These are phyloP conservation scores for Umimayanthus kanabou DNA, from an alignment of 92 coral and sea anemone species.

Conservation along the genomic window DNA sequence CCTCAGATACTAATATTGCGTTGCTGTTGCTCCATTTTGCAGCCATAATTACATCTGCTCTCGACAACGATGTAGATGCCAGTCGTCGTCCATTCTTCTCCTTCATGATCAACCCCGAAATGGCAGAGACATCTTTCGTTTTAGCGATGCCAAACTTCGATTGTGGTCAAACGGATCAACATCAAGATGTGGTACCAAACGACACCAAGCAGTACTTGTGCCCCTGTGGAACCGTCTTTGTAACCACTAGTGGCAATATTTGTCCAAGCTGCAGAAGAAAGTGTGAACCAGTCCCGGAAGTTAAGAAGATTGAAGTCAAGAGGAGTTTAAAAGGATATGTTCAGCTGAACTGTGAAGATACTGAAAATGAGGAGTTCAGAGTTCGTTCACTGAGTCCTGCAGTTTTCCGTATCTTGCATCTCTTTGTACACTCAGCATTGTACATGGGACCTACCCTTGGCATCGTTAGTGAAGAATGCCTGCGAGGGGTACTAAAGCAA, in stretches of 20 bases:
- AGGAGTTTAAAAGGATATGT: background rate
- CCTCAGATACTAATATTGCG: conserved; percentile 12
- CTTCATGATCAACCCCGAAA: conserved; percentile 12
- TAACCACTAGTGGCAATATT: background rate
- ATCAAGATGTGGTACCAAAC: background rate
- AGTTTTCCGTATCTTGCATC: conserved; percentile 46
- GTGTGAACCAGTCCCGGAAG: background rate
- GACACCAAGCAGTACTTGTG: background rate
- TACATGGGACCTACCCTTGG: conserved; percentile 47
- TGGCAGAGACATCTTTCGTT: background rate
- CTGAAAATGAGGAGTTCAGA: background rate
- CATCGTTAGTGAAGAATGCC: conserved; percentile 29
- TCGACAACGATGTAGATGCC: background rate
- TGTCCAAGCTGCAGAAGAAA: conserved; percentile 25
- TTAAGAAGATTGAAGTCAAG: background rate
- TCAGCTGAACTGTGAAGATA: background rate
- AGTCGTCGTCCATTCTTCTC: conserved; percentile 15
- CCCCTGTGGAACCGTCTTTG: conserved; percentile 4
- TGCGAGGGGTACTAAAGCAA: conserved; percentile 10
- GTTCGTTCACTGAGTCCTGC: conserved; percentile 37
- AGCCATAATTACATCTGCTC: background rate
- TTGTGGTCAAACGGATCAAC: background rate
- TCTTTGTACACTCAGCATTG: conserved; percentile 50
- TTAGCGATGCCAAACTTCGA: conserved; percentile 12
- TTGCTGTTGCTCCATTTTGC: conserved; percentile 19